Evolutionary conservation across 2,888 invertebrate species (phyloP).

Genomic region (Zelleria hepariella): DNA sequence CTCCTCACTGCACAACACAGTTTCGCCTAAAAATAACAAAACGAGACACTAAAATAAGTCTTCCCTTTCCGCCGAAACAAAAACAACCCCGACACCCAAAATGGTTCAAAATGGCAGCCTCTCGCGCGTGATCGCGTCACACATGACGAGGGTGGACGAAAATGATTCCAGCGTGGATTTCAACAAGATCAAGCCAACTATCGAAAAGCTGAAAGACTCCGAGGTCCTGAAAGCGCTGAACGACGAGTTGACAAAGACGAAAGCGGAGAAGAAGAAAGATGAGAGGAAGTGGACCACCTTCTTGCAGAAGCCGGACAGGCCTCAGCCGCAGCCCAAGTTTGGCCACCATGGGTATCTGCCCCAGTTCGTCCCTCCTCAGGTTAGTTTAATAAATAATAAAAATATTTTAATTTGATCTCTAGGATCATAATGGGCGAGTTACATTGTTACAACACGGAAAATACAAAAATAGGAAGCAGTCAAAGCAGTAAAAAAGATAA

Average conservation of each 20-base stretch:
- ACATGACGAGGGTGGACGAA: constrained; percentile 46
- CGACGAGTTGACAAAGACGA: constrained; percentile 64
- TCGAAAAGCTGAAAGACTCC: constrained; percentile 75
- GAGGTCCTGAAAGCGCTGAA: constrained; percentile 77
- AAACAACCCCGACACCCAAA: too few relatives aligned
- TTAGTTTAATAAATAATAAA: too few relatives aligned
- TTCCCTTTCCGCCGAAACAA: background rate
- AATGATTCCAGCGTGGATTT: constrained; percentile 75
- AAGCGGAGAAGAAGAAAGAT: constrained; percentile 64
- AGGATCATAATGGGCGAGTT: background rate
- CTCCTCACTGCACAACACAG: too few relatives aligned
- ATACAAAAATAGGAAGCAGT: too few relatives aligned
- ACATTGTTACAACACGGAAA: too few relatives aligned
- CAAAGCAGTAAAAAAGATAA: too few relatives aligned
- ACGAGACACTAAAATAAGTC: background rate
- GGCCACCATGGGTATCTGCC: constrained; percentile 34
- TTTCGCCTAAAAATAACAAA: background rate
- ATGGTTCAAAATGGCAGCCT: constrained; percentile 40
- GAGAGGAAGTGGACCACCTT: constrained; percentile 81
- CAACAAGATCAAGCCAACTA: constrained; percentile 76
- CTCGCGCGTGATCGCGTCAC: constrained; percentile 44
- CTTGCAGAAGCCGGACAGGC: constrained; percentile 79
- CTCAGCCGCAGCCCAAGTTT: constrained; percentile 66
- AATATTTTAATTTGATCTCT: background rate
- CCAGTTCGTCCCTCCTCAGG: constrained; percentile 28